Evolutionary conservation across 1,140 invertebrate genomes (phyloP).

Genomic region (Cheumatopsyche charites): DNA sequence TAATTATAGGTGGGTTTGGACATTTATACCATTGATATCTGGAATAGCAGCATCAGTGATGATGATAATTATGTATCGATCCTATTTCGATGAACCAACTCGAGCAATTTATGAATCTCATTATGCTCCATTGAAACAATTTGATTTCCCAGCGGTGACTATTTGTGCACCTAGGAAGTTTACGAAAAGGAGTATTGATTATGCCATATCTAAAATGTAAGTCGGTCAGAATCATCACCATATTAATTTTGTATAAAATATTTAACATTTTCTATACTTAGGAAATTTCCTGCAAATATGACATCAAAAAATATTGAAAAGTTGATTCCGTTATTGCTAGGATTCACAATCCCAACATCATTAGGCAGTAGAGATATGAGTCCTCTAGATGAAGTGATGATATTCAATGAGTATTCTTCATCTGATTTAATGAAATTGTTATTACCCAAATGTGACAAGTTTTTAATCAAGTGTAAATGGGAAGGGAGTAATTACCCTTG

Average conservation of each 20-base stretch:
- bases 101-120: conserved; percentile 50
- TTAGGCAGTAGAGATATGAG: not conserved
- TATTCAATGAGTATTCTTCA: conserved; percentile 36
- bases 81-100: conserved; percentile 50
- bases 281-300: conserved; percentile 39
- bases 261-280: conserved; percentile 34
- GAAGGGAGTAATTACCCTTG: conserved; percentile 53
- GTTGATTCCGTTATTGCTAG: conserved; percentile 47
- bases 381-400: conserved; percentile 40
- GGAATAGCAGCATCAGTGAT: conserved; percentile 48
- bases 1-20: conserved; percentile 50
- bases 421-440: conserved; percentile 48
- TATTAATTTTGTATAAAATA: too few relatives aligned
- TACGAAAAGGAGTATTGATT: conserved; percentile 46
- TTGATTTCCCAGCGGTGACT: conserved; percentile 52
- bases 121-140: conserved; percentile 48
- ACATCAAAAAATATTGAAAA: conserved; percentile 31
- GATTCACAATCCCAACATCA: conserved; percentile 39
- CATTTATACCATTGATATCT: conserved; percentile 46
- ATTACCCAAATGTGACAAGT: conserved; percentile 51
- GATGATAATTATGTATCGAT: conserved; percentile 49
- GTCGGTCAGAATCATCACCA: too few relatives aligned
- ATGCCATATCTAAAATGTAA: conserved; percentile 13
- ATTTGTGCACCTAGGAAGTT: conserved; percentile 51
- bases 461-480: conserved; percentile 57